Percentiles rank a stretch among this genome's conserved stretches.
These are phyloP conservation scores for Melanotaenia trifasciata DNA, from an alignment of 2,797 vertebrate genomes.

Conservation along the genomic window DNA sequence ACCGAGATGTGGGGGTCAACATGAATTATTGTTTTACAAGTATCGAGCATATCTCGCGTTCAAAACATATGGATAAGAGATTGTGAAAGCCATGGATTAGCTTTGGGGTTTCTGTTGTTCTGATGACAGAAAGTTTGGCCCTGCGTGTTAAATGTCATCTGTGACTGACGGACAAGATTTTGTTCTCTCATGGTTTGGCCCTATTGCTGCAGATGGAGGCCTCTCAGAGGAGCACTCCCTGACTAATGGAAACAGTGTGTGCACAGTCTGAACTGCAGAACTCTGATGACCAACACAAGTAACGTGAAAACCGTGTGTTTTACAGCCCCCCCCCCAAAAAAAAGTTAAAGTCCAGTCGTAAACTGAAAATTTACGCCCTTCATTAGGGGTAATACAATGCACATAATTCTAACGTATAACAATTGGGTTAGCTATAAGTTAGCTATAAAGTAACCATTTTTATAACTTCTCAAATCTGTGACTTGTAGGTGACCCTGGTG, in stretches of 20 bases:
- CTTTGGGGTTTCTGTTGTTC: slow-evolving; percentile 60
- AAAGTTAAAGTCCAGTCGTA: slow-evolving; percentile 85
- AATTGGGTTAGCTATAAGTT: slow-evolving; percentile 88
- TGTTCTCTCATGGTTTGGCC: slow-evolving; percentile 71
- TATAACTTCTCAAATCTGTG: slow-evolving; percentile 85
- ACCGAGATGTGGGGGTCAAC: slow-evolving; percentile 35
- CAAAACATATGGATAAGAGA: slow-evolving; percentile 60
- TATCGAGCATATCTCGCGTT: slow-evolving; percentile 42
- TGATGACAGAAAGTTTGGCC: slow-evolving; percentile 75
- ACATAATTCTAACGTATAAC: slow-evolving; percentile 88
- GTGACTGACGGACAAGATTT: slow-evolving; percentile 67
- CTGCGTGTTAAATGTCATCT: slow-evolving; percentile 83
- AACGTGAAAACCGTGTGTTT: slow-evolving; percentile 87
- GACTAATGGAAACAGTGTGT: slow-evolving; percentile 86
- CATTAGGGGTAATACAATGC: slow-evolving; percentile 89
- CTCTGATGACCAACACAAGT: slow-evolving; percentile 81
- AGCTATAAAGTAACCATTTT: slow-evolving; percentile 86
- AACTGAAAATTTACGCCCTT: slow-evolving; percentile 87
- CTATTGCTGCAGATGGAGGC: slow-evolving; percentile 74
- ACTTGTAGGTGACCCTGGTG: slow-evolving; percentile 84
- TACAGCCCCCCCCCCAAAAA: slow-evolving; percentile 77
- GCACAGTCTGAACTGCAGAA: slow-evolving; percentile 80
- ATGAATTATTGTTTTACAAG: slow-evolving; percentile 39
- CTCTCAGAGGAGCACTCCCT: slow-evolving; percentile 72
- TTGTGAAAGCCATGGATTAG: slow-evolving; percentile 68